Conservation (phyloP, 1,140 invertebrate genomes). For the Drosophila miranda region DNA sequence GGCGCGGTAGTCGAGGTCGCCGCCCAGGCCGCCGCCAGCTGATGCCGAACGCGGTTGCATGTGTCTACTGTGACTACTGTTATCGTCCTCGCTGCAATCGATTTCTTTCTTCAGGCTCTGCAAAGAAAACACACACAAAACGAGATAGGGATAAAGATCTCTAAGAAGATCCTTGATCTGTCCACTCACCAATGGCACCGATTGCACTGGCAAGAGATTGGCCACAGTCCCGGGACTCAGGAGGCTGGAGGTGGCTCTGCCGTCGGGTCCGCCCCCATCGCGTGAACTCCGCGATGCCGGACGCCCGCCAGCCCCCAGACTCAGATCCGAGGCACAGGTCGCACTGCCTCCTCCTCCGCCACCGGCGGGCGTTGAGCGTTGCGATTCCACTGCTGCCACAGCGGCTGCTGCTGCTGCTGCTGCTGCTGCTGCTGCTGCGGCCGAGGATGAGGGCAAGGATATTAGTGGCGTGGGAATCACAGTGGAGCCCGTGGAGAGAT, state of each 20-base stretch:
- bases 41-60: slow-evolving; percentile 84
- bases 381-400: slow-evolving; percentile 56
- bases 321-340: slow-evolving; percentile 62
- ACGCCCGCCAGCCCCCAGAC: slow-evolving; percentile 52
- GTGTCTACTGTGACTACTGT: slow-evolving; percentile 83
- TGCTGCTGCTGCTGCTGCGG: slow-evolving; percentile 52
- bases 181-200: slow-evolving; percentile 90
- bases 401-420: slow-evolving; percentile 49
- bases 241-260: slow-evolving; percentile 43
- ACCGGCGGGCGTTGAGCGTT: slow-evolving; percentile 59
- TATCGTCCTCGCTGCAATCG: slow-evolving; percentile 89
- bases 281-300: slow-evolving; percentile 73
- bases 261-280: slow-evolving; percentile 52
- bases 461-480: slow-evolving; percentile 69
- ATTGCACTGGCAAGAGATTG: slow-evolving; percentile 92
- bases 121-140: background rate
- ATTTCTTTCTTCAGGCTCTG: slow-evolving; percentile 95
- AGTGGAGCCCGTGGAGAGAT: slow-evolving; percentile 73
- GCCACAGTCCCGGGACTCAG: slow-evolving; percentile 85
- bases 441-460: slow-evolving; percentile 60
- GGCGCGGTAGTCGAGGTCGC: slow-evolving; percentile 90
- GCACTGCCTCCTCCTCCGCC: slow-evolving; percentile 13
- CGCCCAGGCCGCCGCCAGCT: slow-evolving; percentile 88
- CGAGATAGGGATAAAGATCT: no score
- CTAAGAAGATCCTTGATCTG: no score